phyloP scores from a whole-genome alignment of 1,140 invertebrate species.

The Drosophila ohnishii region DNA sequence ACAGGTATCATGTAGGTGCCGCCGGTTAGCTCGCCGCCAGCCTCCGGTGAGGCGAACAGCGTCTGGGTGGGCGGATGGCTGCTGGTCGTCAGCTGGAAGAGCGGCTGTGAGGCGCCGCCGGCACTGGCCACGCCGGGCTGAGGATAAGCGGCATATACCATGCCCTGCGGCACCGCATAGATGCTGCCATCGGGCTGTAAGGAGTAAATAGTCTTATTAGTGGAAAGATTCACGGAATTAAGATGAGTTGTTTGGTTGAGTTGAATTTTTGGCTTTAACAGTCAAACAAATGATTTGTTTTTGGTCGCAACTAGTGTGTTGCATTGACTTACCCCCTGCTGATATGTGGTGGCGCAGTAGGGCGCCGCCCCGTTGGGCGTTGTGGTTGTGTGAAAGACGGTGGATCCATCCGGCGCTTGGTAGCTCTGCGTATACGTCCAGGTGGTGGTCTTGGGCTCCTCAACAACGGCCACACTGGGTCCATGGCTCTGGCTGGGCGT shows the following conservation, averaged over 20 bases:
- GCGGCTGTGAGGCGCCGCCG: slow-evolving; percentile 59
- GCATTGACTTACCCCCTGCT: slow-evolving; percentile 70
- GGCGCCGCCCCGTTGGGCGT: slow-evolving; percentile 72
- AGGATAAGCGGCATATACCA: slow-evolving; percentile 81
- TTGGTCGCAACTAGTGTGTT: no score
- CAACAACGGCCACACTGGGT: slow-evolving; percentile 49
- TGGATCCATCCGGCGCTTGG: slow-evolving; percentile 77
- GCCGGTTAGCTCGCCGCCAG: slow-evolving; percentile 67
- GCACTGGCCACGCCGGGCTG: slow-evolving; percentile 63
- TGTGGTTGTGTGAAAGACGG: slow-evolving; percentile 78
- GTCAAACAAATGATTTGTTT: no score
- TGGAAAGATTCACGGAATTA: background rate
- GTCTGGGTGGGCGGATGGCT: slow-evolving; percentile 57
- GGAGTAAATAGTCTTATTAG: background rate
- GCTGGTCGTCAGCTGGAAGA: slow-evolving; percentile 70
- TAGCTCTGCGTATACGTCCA: slow-evolving; percentile 81
- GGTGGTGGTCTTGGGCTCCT: slow-evolving; percentile 74
- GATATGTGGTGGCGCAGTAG: slow-evolving; percentile 82
- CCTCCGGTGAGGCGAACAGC: slow-evolving; percentile 67
- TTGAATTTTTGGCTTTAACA: no score
- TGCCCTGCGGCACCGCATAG: slow-evolving; percentile 81
- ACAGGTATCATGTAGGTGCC: slow-evolving; percentile 83
- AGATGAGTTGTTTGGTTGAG: background rate
- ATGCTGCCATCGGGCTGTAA: slow-evolving; percentile 80
- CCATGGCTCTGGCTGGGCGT: slow-evolving; percentile 56